Base-by-base conservation (phyloP, 2,113 vertebrate species). In the Seriola aureovittata region DNA sequence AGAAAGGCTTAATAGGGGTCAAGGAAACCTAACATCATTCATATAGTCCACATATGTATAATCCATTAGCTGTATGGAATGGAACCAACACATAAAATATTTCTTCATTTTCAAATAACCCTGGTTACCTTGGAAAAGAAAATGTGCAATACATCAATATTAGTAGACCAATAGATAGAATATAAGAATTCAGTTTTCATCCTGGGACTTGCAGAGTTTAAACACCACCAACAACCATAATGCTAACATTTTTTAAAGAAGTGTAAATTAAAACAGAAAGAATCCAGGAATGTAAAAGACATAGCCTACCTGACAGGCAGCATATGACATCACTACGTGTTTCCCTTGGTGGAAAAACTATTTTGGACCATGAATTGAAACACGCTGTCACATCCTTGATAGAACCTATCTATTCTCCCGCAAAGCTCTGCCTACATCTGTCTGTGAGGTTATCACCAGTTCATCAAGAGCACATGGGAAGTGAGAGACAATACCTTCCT, bases 401-500 rank as follows among this genome's bases (percentile, higher is more conserved):
- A 81, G 64, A 78, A 73, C 85, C 75, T 80, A 86, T 93, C 90
- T 82, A 89, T 90, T 91, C 85, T 83, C 79, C 86, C 62, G 84
- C 90, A 81, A 85, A 71, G 80, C 57, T 80, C 85, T 88, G 88
- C 85, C 90, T 83, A 86, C 87, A 84, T 91, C 88, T 88, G 84
- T 84, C 90, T 64, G 55, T 8, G 80, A 84, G 94, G 93, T 96
- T 95, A 95, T 94, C 94, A 84, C 3, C 86, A 92, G 95, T 94
- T 95, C 93, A 95, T 94, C 93, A 69, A 81, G 87, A 84, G 90
- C 93, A 95, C 94, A 89, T 94, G 94, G 95, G 95, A 96, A 95
- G 93, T 92, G 90, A 90, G 90, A 93, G 90, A 95, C 95, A 95
- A 95, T 95, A 93, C 91, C 85, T 87, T 83, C 85, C 83, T 85